Conservation (phyloP, 2,888 invertebrate genomes). For the Drosophila longiperda region DNA sequence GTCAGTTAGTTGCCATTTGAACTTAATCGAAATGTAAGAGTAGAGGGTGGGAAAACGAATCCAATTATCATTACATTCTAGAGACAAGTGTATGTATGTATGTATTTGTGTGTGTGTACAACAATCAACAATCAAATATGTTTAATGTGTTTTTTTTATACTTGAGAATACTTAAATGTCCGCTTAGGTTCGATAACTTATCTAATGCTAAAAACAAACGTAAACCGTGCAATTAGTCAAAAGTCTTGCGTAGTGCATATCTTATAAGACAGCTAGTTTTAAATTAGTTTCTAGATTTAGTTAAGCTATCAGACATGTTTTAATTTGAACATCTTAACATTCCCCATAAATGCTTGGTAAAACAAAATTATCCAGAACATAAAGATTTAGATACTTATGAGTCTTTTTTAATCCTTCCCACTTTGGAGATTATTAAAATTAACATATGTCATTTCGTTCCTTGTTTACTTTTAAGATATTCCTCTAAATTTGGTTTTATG, state of each 20-base stretch:
- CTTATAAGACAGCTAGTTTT: constrained; percentile 57
- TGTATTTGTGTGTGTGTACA: constrained; percentile 54
- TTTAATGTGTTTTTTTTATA: constrained; percentile 71
- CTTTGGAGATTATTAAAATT: background rate
- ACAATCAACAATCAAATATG: constrained; percentile 73
- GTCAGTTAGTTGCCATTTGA: constrained; percentile 45
- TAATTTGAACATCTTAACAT: constrained; percentile 18
- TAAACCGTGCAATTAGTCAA: constrained; percentile 77
- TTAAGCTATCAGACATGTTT: constrained; percentile 33
- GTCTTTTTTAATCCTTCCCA: constrained; percentile 19
- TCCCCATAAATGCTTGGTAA: constrained; percentile 14
- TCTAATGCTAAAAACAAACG: constrained; percentile 38
- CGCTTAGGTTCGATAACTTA: constrained; percentile 52
- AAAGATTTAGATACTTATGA: constrained; percentile 7
- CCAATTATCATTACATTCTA: constrained; percentile 43
- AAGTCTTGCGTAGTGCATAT: constrained; percentile 71
- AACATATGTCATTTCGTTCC: constrained; percentile 2
- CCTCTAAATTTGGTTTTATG: constrained; percentile 7
- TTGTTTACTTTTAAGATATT: constrained; percentile 3
- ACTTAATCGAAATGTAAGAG: constrained; percentile 20
- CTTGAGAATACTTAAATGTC: constrained; percentile 34
- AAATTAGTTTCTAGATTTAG: constrained; percentile 51
- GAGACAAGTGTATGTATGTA: constrained; percentile 32
- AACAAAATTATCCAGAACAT: constrained; percentile 11
- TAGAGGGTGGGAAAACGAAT: constrained; percentile 11